These are phyloP conservation scores for Paracyclopina nana DNA, from an alignment of 1,140 invertebrate species.

Conservation along the genomic window DNA sequence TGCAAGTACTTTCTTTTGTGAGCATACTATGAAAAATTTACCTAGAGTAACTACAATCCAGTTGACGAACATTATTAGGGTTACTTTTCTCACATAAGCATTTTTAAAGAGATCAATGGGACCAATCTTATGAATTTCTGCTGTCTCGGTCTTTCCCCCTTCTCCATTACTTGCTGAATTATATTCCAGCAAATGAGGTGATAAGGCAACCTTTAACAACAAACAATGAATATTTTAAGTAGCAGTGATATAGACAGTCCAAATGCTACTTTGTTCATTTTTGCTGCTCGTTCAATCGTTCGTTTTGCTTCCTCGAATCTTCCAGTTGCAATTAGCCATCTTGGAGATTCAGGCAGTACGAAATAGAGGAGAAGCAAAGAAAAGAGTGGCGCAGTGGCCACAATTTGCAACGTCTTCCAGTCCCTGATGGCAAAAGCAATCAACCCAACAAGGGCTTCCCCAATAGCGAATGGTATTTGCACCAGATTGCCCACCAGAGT, in stretches of 20 bases:
- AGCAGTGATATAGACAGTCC: too few relatives aligned
- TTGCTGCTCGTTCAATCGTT: slow-evolving; percentile 20
- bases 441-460: slow-evolving; percentile 6
- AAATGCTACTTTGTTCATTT: slow-evolving; percentile 18
- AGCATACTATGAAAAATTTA: too few relatives aligned
- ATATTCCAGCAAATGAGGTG: too few relatives aligned
- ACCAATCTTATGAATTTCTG: too few relatives aligned
- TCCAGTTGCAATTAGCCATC: slow-evolving; percentile 28
- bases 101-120: too few relatives aligned
- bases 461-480: slow-evolving; percentile 12
- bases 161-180: too few relatives aligned
- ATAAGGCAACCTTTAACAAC: too few relatives aligned
- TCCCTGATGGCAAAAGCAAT: slow-evolving; percentile 14
- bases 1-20: too few relatives aligned
- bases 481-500: neutral
- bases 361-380: neutral
- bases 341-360: slow-evolving; percentile 29
- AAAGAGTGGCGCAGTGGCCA: slow-evolving; percentile 20
- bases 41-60: slow-evolving; percentile 23
- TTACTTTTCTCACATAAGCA: too few relatives aligned
- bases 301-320: slow-evolving; percentile 24
- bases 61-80: neutral
- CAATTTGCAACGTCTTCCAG: slow-evolving; percentile 11
- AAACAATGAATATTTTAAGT: too few relatives aligned
- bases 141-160: too few relatives aligned